Evolutionary conservation across 1,140 invertebrate species (phyloP).

Genomic region (Drosophila sp.): DNA sequence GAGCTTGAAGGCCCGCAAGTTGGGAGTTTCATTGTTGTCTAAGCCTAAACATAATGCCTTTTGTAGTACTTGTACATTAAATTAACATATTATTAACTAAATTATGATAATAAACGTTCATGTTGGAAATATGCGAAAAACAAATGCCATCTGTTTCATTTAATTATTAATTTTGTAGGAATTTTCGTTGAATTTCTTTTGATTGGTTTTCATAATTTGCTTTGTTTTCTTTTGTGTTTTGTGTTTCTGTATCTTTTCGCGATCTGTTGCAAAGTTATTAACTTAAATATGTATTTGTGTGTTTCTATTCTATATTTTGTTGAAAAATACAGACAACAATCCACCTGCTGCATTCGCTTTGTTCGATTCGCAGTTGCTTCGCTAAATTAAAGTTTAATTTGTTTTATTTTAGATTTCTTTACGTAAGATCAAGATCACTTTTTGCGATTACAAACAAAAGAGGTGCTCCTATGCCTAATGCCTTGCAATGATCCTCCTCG

Average conservation of each 20-base stretch:
- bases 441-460: constrained; percentile 70
- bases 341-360: constrained; percentile 32
- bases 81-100: constrained; percentile 19
- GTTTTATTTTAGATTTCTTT: constrained; percentile 41
- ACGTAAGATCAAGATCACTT: constrained; percentile 79
- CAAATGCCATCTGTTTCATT: constrained; percentile 59
- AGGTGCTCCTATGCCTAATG: constrained; percentile 62
- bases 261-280: constrained; percentile 14
- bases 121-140: constrained; percentile 61
- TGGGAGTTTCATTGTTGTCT: constrained; percentile 16
- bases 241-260: not conserved
- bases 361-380: constrained; percentile 66
- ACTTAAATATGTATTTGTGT: constrained; percentile 31
- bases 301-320: constrained; percentile 55
- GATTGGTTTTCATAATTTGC: constrained; percentile 39
- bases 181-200: constrained; percentile 52
- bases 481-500: constrained; percentile 68
- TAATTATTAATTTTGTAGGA: constrained; percentile 52
- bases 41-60: constrained; percentile 52
- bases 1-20: constrained; percentile 20
- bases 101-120: constrained; percentile 42
- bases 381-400: constrained; percentile 48
- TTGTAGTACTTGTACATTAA: constrained; percentile 33
- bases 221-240: too few relatives aligned
- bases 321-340: constrained; percentile 59